Conservation (phyloP, 2,888 invertebrate species). For the Merodon equestris region DNA sequence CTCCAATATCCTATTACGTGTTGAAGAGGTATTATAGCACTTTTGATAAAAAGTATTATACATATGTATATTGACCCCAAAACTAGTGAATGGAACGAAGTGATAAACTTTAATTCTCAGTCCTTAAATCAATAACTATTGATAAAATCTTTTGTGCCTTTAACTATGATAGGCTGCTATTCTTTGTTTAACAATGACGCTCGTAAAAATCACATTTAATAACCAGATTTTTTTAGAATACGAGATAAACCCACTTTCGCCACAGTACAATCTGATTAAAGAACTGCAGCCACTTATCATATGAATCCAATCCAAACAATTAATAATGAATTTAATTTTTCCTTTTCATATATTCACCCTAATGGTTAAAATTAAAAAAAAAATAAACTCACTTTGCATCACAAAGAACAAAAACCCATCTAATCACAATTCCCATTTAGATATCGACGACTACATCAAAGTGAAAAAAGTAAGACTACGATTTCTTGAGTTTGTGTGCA, state of each 20-base stretch:
- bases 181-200: neutral
- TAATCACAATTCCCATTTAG: slow-evolving; percentile 38
- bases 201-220: too few species aligned
- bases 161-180: too few species aligned
- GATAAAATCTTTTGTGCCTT: too few species aligned
- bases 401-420: slow-evolving; percentile 45
- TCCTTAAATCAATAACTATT: too few species aligned
- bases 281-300: neutral
- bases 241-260: slow-evolving; percentile 61
- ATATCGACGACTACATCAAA: slow-evolving; percentile 46
- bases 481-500: neutral
- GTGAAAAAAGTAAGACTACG: slow-evolving; percentile 53
- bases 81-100: too few species aligned
- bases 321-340: neutral
- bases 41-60: too few species aligned
- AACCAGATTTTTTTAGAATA: slow-evolving; percentile 7
- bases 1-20: too few species aligned
- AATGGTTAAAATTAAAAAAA: neutral
- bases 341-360: neutral
- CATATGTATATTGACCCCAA: too few species aligned
- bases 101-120: too few species aligned
- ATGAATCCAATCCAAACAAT: neutral
- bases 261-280: slow-evolving; percentile 55
- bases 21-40: too few species aligned
- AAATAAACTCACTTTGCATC: neutral